phyloP scores from a whole-genome alignment of 1,140 invertebrate species.

The Sycobia sp. region DNA sequence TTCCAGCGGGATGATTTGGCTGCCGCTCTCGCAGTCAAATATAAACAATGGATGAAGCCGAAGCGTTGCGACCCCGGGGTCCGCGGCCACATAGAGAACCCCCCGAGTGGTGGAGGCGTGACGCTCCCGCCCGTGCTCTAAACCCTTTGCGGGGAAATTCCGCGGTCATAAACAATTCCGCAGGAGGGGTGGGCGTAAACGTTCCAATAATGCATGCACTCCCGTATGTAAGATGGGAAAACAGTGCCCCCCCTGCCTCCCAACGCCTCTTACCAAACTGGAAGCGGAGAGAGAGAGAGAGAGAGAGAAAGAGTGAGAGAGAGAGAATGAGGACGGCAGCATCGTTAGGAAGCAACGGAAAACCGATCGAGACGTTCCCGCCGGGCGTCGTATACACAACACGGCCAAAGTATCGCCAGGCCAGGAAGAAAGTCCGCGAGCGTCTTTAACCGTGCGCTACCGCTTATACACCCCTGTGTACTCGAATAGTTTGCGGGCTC shows the following conservation, averaged over 20 bases:
- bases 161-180: conserved; percentile 40
- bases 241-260: conserved; percentile 20
- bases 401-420: too few relatives aligned
- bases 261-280: too few relatives aligned
- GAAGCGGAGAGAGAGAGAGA: not conserved
- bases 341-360: not conserved
- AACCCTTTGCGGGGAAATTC: conserved; percentile 31
- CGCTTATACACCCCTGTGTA: not conserved
- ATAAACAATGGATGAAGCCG: too few relatives aligned
- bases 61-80: too few relatives aligned
- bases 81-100: too few relatives aligned
- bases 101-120: not conserved
- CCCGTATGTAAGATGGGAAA: conserved; percentile 23
- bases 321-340: not conserved
- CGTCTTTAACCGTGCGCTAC: not conserved
- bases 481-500: not conserved
- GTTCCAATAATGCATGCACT: conserved; percentile 43
- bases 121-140: too few relatives aligned
- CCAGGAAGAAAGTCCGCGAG: not conserved
- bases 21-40: not conserved
- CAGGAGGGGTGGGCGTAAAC: conserved; percentile 38
- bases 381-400: too few relatives aligned
- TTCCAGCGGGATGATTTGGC: not conserved
- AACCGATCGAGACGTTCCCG: not conserved
- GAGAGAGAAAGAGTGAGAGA: too few relatives aligned